These are phyloP conservation scores for Oreochromis mossambicus DNA, from an alignment of 2,797 vertebrate genomes.

Conservation along the genomic window DNA sequence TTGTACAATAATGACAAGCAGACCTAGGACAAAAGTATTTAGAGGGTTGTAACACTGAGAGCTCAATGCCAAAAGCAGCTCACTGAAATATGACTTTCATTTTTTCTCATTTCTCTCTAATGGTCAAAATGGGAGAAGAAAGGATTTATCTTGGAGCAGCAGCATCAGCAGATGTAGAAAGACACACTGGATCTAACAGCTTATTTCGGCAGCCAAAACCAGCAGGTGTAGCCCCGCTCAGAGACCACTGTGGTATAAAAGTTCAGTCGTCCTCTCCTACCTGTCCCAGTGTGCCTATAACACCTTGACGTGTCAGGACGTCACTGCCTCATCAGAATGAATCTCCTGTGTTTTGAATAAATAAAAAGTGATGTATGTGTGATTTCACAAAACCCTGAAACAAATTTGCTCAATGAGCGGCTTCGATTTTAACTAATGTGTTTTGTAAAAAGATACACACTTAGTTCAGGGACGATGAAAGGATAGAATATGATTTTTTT, in stretches of 20 bases:
- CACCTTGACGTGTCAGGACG: constrained; percentile 39
- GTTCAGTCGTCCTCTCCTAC: not conserved
- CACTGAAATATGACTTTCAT: constrained; percentile 57
- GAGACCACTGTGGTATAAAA: constrained; percentile 20
- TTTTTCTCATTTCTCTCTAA: constrained; percentile 35
- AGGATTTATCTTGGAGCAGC: constrained; percentile 61
- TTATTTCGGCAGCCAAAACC: constrained; percentile 12
- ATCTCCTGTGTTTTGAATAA: not conserved
- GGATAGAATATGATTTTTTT: not conserved
- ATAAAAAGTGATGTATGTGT: constrained; percentile 23
- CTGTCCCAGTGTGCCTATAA: constrained; percentile 16
- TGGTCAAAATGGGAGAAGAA: constrained; percentile 36
- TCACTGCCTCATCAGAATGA: constrained; percentile 20
- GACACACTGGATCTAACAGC: constrained; percentile 46
- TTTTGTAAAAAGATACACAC: not conserved
- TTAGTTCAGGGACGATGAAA: not conserved
- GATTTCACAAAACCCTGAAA: constrained; percentile 8
- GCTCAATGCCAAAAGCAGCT: constrained; percentile 44
- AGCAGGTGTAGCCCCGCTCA: constrained; percentile 25
- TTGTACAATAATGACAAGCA: constrained; percentile 49
- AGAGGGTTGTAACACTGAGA: constrained; percentile 43
- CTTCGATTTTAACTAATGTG: not conserved
- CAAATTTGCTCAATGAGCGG: not conserved
- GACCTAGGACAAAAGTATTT: constrained; percentile 43
- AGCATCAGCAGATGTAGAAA: constrained; percentile 58